Conservation (phyloP, 2,797 vertebrate species). For the Syngnathus rostellatus region DNA sequence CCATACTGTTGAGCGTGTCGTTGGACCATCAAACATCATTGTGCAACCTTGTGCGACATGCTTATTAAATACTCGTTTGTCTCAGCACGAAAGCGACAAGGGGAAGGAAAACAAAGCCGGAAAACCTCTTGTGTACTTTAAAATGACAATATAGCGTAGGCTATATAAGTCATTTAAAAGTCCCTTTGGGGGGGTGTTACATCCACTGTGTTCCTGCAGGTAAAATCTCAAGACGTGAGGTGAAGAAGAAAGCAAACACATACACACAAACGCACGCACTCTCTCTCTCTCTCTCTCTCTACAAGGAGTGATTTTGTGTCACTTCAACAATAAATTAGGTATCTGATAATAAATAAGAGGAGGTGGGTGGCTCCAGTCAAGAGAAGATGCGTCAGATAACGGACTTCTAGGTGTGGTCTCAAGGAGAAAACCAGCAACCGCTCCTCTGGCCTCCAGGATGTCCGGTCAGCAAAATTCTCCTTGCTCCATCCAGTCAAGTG, state of each 20-base stretch:
- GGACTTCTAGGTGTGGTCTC: not conserved
- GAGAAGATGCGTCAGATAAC: slow-evolving; percentile 17
- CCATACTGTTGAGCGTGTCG: not conserved
- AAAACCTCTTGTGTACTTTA: slow-evolving; percentile 11
- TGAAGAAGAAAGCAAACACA: slow-evolving; percentile 17
- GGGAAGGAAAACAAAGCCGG: slow-evolving; percentile 8
- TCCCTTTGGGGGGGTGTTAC: slow-evolving; percentile 17
- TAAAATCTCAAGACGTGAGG: slow-evolving; percentile 16
- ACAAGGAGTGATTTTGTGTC: slow-evolving; percentile 18
- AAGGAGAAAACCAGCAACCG: slow-evolving; percentile 18
- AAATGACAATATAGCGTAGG: slow-evolving; percentile 8
- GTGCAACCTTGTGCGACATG: slow-evolving; percentile 23
- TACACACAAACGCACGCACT: slow-evolving; percentile 11
- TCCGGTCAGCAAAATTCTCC: slow-evolving; percentile 47
- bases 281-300: slow-evolving; percentile 24
- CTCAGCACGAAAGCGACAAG: slow-evolving; percentile 2
- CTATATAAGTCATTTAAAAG: slow-evolving; percentile 13
- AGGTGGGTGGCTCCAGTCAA: slow-evolving; percentile 12
- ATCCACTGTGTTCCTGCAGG: slow-evolving; percentile 19
- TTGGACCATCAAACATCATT: not conserved
- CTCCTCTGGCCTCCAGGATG: slow-evolving; percentile 34
- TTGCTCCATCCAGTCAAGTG: slow-evolving; percentile 56
- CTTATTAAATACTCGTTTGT: slow-evolving; percentile 16
- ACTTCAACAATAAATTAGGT: slow-evolving; percentile 57
- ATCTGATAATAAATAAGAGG: slow-evolving; percentile 59